Evolutionary conservation across 2,113 vertebrate species (phyloP), one percentile per base, ranked within the genome.

Genomic region (Rhinopomastus cyanomelas): DNA sequence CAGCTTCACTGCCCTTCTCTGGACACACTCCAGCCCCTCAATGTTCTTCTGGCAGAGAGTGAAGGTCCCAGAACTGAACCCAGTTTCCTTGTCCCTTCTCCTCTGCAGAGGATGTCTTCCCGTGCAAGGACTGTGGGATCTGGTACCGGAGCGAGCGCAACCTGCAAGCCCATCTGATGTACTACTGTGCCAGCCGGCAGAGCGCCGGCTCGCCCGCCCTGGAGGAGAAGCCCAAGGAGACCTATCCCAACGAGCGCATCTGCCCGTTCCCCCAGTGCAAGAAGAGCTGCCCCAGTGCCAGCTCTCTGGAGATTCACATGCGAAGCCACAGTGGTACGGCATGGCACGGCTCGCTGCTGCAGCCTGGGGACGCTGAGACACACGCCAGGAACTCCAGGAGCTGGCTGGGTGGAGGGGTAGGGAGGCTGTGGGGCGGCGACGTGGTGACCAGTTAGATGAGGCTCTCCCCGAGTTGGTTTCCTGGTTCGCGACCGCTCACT

Each of bases 231-330:
- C 97, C 98, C 91, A 99, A 99, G 96, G 99, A 99, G 57, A 95
- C 98, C 0, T 98, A 99, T 94, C 98, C 99, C 96, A 98, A 99
- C 5, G 99, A 99, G 88, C 98, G 99, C 8, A 13, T 99, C 83
- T 99, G 99, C 84, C 99, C 99, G 85, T 99, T 99, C 85, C 98
- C 99, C 0, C 99, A 99, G 90, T 99, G 99, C 97, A 98, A 98
- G 96, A 99, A 99, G 95, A 99, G 99, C 97, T 99, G 99, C 88
- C 99, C 99, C 88, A 99, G 99, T 3, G 98, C 99, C 96, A 99
- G 99, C 97, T 99, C 99, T 16, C 95, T 99, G 95, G 99, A 99
- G 97, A 99, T 99, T 87, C 99, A 99, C 97, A 99, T 99, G 98
- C 98, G 99, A 69, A 99, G 99, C 52, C 99, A 99, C 86, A 99